These are phyloP conservation scores for Meandrina meandrites DNA, from an alignment of 92 coral and sea anemone species.

Conservation along the genomic window DNA sequence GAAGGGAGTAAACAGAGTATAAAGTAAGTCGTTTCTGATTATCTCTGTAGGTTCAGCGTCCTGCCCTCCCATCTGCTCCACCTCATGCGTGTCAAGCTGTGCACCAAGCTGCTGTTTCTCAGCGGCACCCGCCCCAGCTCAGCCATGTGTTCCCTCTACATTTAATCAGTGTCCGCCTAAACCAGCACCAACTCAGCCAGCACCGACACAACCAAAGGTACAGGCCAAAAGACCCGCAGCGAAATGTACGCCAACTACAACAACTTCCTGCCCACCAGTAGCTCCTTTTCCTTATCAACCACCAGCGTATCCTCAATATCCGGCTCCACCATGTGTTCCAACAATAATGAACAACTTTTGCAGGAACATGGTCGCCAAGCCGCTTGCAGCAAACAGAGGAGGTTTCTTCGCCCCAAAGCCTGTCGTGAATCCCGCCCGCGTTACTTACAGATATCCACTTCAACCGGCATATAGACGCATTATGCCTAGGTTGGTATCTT, in stretches of 20 bases:
- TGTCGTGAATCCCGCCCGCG: neutral
- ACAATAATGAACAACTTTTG: slow-evolving; percentile 50
- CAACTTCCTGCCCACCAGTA: slow-evolving; percentile 31
- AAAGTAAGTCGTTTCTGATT: neutral
- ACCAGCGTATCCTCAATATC: slow-evolving; percentile 36
- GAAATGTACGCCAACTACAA: slow-evolving; percentile 25
- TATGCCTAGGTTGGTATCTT: slow-evolving; percentile 37
- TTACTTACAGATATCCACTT: slow-evolving; percentile 38
- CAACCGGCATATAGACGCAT: slow-evolving; percentile 41
- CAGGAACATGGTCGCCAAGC: slow-evolving; percentile 25
- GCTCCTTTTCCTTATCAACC: slow-evolving; percentile 28
- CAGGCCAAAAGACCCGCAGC: slow-evolving; percentile 44
- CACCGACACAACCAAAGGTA: slow-evolving; percentile 50
- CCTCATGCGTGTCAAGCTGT: slow-evolving; percentile 45
- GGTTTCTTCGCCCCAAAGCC: slow-evolving; percentile 28
- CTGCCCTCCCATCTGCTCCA: slow-evolving; percentile 54
- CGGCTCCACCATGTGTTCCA: slow-evolving; percentile 62
- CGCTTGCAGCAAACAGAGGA: slow-evolving; percentile 16
- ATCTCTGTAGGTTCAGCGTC: slow-evolving; percentile 36
- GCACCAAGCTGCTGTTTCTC: slow-evolving; percentile 71
- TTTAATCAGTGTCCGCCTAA: slow-evolving; percentile 44
- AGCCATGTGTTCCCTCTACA: slow-evolving; percentile 29
- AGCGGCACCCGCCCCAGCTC: slow-evolving; percentile 39
- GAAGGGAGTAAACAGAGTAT: neutral
- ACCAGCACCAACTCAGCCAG: slow-evolving; percentile 40